Conservation (phyloP, 2,888 invertebrate genomes). For the Hymenopus coronatus region DNA sequence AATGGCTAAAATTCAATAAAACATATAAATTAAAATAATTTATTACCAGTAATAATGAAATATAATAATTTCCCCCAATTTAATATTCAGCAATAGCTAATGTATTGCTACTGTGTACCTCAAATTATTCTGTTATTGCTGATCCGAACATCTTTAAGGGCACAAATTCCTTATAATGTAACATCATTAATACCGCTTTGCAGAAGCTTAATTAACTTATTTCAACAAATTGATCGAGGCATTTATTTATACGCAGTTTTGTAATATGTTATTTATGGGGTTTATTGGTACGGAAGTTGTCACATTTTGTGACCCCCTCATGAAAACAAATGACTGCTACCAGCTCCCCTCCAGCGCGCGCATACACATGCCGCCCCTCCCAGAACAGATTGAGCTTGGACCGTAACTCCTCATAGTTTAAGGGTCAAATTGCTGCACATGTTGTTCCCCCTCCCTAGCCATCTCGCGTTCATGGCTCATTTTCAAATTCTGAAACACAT, state of each 20-base stretch:
- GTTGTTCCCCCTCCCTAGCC: neutral
- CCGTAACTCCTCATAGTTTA: neutral
- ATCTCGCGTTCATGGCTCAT: neutral
- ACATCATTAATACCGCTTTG: too few species aligned
- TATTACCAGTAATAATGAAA: too few species aligned
- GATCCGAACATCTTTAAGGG: too few species aligned
- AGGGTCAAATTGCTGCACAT: neutral
- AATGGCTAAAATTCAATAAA: too few species aligned
- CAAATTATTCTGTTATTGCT: too few species aligned
- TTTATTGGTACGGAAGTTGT: neutral
- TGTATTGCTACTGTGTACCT: too few species aligned
- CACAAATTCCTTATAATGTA: too few species aligned
- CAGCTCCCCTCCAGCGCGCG: neutral
- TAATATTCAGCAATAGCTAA: too few species aligned
- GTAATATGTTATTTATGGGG: neutral
- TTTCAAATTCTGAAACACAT: neutral
- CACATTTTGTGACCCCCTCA: neutral
- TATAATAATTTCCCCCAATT: too few species aligned
- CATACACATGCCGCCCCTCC: neutral
- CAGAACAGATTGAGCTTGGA: neutral
- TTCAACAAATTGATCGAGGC: neutral
- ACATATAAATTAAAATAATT: too few species aligned
- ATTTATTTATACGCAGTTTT: neutral
- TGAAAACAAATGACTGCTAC: neutral
- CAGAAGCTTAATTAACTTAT: neutral